Base-by-base conservation (phyloP, 2,888 invertebrate genomes). In the Coenonympha arcania region DNA sequence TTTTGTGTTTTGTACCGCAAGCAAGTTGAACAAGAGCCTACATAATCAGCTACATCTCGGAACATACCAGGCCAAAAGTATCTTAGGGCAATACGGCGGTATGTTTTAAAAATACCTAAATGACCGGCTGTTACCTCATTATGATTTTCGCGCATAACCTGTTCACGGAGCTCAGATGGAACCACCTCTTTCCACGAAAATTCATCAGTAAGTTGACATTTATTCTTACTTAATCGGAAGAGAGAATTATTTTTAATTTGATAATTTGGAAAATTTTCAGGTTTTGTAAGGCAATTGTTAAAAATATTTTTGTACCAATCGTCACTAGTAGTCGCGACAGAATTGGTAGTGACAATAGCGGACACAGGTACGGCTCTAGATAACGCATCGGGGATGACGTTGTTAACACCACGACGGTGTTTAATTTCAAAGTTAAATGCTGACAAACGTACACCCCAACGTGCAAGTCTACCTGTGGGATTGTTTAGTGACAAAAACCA, bases 41-140 rank as follows among this genome's bases (percentile, higher is more conserved):
- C 51, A 22, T 47, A 60, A 6, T 56, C 50, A 5, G 31, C 48
- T 0, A 62, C 57, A 30, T 62, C 62, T 3, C 11, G 9, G 18
- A 59, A 37, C 60, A 65, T 59, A 1, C 36, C 42, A 13, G 55
- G 58, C 52, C 58, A 58, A 31, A 42, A 56, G 15, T 52, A 58
- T 4, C 30, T 9, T n/a, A 61, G 34, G 0, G 34, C 11, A 3
- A 64, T 4, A 1, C 65, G 48, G 42, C 48, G 55, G 22, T 61
- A 59, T 0, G 64, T 65, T 52, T 64, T 63, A 34, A 56, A 60
- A 6, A 62, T 50, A 4, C 60, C 63, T 0, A 62, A 19, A 34
- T 57, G 57, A 13, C 55, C 62, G 6, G 59, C 50, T 2, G 50
- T 62, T 6, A 62, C 59, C 3, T 55, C 11, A 4, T 11, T 13